Conservation (phyloP, 2,797 vertebrate genomes). For the Tokudaia tokunoshimensis region DNA sequence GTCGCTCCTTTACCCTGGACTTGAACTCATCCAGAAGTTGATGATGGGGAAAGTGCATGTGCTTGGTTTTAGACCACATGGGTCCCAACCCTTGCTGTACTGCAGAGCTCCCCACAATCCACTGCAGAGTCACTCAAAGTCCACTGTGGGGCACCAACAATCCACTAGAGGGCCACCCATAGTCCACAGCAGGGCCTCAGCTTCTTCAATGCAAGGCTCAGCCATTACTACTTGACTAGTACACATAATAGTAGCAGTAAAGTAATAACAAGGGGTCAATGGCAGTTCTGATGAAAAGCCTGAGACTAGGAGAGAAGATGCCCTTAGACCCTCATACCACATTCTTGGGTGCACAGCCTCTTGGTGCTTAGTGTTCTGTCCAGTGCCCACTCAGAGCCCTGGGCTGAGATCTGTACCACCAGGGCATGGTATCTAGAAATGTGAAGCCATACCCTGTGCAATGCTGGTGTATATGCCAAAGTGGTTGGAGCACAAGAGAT, state of each 20-base stretch:
- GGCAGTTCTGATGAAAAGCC: too few relatives aligned
- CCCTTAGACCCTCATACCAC: neutral
- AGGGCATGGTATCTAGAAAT: too few relatives aligned
- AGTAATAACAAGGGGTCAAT: neutral
- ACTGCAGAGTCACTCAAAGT: neutral
- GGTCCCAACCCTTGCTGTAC: neutral
- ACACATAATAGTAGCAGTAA: neutral
- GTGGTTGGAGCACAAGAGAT: neutral
- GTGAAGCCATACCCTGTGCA: neutral
- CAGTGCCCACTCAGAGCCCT: neutral
- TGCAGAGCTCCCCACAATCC: accelerated
- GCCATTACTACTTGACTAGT: too few relatives aligned
- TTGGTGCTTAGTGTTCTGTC: neutral
- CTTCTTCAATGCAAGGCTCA: neutral
- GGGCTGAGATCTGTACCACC: neutral
- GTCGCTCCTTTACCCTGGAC: too few relatives aligned
- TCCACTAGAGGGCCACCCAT: neutral
- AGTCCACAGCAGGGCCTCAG: neutral
- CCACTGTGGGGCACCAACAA: too few relatives aligned
- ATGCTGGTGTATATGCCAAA: accelerated
- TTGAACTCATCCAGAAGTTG: neutral
- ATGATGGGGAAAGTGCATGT: neutral
- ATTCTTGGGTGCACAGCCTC: neutral
- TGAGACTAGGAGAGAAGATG: neutral
- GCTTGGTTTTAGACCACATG: accelerated